A percentile compares a stretch with the other conserved stretches of the same genome.
Evolutionary conservation across 2,797 vertebrate species (phyloP).

Genomic region (Taenioides sp.): DNA sequence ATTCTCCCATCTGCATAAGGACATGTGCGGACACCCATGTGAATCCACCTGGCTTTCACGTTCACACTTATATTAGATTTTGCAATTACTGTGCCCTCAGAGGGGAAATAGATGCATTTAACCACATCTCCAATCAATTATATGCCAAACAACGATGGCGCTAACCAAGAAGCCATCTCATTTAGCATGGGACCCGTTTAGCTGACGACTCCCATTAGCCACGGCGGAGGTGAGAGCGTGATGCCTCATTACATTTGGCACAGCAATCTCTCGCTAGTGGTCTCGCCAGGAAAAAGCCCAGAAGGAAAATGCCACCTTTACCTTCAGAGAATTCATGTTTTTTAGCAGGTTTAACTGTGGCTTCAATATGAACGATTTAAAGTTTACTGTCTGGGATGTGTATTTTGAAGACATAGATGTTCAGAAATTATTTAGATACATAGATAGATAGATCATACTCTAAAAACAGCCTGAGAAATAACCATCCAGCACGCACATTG

Average conservation of each 20-base stretch:
- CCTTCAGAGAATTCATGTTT: constrained; percentile 31
- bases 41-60: constrained; percentile 45
- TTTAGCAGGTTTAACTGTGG: constrained; percentile 3
- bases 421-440: background rate
- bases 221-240: constrained; percentile 65
- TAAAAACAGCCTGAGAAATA: too few relatives aligned
- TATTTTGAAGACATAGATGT: background rate
- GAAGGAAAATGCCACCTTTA: constrained; percentile 45
- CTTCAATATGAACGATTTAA: constrained; percentile 16
- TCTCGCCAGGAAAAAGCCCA: constrained; percentile 53
- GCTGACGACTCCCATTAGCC: constrained; percentile 73
- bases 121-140: constrained; percentile 76
- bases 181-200: constrained; percentile 71
- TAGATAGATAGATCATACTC: too few relatives aligned
- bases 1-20: constrained; percentile 49
- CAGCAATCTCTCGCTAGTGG: constrained; percentile 67
- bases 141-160: constrained; percentile 65
- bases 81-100: constrained; percentile 63
- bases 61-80: constrained; percentile 67
- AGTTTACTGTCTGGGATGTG: background rate
- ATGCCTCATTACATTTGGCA: constrained; percentile 75
- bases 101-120: constrained; percentile 63
- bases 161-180: constrained; percentile 73
- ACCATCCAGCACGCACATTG: too few relatives aligned
- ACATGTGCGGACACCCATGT: constrained; percentile 25